A percentile compares a stretch with the other conserved stretches of the same genome.
Conservation (phyloP, 1,140 invertebrate genomes). For the Cotesia glomerata region DNA sequence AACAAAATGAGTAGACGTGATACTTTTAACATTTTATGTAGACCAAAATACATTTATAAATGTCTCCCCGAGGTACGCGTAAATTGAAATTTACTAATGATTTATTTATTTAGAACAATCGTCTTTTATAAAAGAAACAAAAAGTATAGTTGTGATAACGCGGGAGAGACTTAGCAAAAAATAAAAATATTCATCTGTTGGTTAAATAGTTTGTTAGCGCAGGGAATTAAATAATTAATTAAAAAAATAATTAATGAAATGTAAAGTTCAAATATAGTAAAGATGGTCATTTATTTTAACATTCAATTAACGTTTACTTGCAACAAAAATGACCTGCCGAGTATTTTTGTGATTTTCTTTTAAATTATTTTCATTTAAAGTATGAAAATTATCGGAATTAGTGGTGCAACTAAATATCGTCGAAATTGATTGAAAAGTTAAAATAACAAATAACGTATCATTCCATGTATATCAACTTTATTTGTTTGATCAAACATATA, state of each 20-base stretch:
- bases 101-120: constrained; percentile 18
- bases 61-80: not conserved
- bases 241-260: not conserved
- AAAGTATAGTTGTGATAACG: constrained; percentile 20
- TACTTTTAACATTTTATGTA: constrained; percentile 1
- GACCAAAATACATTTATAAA: constrained; percentile 1
- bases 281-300: not conserved
- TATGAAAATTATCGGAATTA: not conserved
- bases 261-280: constrained; percentile 1
- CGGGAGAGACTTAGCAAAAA: not conserved
- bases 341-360: not conserved
- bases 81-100: not conserved
- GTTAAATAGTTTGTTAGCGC: not conserved
- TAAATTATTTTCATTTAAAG: not conserved
- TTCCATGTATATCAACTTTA: constrained; percentile 23
- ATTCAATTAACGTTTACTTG: not conserved
- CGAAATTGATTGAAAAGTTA: not conserved
- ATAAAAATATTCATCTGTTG: not conserved
- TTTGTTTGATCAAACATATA: not conserved
- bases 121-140: constrained; percentile 5
- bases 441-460: not conserved
- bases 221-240: not conserved
- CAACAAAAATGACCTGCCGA: not conserved
- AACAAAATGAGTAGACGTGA: not conserved
- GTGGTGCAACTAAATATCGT: not conserved